These are phyloP conservation scores for Amblyteles armatorius DNA, from an alignment of 2,888 invertebrate genomes.

Conservation along the genomic window DNA sequence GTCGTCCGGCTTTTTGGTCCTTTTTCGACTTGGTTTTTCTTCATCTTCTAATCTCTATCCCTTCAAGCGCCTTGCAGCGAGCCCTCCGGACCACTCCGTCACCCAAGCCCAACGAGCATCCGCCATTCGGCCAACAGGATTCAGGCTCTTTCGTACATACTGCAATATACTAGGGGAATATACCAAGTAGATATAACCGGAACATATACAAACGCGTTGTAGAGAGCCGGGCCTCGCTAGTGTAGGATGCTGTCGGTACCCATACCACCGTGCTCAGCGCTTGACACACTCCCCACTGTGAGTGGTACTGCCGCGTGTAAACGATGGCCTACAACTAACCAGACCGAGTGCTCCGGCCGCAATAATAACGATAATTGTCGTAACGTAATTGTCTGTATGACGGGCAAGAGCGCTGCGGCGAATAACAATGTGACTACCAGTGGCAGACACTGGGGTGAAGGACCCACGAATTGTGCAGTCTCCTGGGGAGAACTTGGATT, in stretches of 20 bases:
- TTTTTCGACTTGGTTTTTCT: constrained; percentile 54
- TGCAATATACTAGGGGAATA: constrained; percentile 39
- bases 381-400: constrained; percentile 40
- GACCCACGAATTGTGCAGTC: neutral
- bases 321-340: constrained; percentile 45
- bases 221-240: neutral
- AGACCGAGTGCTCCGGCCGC: constrained; percentile 39
- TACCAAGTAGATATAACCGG: constrained; percentile 38
- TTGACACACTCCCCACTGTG: neutral
- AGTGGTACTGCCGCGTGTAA: constrained; percentile 43
- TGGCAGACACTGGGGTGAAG: constrained; percentile 20
- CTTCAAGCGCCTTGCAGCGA: constrained; percentile 40
- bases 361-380: constrained; percentile 52
- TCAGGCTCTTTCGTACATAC: constrained; percentile 42
- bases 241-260: neutral
- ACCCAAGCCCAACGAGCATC: constrained; percentile 37
- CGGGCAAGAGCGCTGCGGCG: constrained; percentile 5
- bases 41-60: constrained; percentile 51
- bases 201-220: constrained; percentile 29
- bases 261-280: neutral
- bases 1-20: constrained; percentile 57
- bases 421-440: constrained; percentile 4
- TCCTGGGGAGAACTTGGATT: neutral
- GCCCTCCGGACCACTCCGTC: constrained; percentile 57
- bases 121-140: constrained; percentile 52